Evolutionary conservation across 2,113 vertebrate species (phyloP), one percentile per base, ranked within the genome.

Genomic region (Tringa solitaria): DNA sequence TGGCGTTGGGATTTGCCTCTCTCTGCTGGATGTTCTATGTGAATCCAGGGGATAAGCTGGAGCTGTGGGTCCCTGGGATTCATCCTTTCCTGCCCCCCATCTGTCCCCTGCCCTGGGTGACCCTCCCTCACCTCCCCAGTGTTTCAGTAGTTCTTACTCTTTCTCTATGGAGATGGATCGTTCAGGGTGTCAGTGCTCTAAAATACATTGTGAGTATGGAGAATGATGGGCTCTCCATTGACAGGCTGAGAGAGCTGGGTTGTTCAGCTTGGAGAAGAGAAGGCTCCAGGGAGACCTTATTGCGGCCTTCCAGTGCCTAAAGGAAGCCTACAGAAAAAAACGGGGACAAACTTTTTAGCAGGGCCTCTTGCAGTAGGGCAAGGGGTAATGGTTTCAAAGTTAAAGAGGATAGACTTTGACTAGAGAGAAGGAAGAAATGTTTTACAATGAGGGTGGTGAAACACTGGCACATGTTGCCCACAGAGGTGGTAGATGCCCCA

Each of bases 71-170:
- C 35, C 67, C 37, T 41, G 6, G 15, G 78, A 33, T 26, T 80
- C 18, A 16, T 2, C 41, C 4, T 67, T 14, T 46, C 14, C n/a
- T 70, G 41, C 5, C 43, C 7, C 9, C 15, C 20, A 3, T 59
- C 43, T 57, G 48, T 18, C n/a, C n/a, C 3, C 27, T 37, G 46
- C n/a, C 4, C 53, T 43, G 67, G 23, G 27, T 61, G 63, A 12
- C 33, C 10, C 16, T 69, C 50, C 16, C 8, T 53, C 2, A 0
- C 26, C 45, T 87, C 20, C 8, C 21, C 30, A 14, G 0, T 39
- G 16, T 54, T 75, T 76, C 37, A 33, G 1, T 37, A 75, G 37
- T 45, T 84, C 50, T 37, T 85, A 5, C 1, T 41, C 11, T 79
- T 76, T 75, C 45, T 72, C 54, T 21, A 6, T 90, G 51, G 28